Percentiles rank a stretch among this genome's conserved stretches.
phyloP scores from a whole-genome alignment of 2,113 vertebrate genomes.

The Axis porcinus region DNA sequence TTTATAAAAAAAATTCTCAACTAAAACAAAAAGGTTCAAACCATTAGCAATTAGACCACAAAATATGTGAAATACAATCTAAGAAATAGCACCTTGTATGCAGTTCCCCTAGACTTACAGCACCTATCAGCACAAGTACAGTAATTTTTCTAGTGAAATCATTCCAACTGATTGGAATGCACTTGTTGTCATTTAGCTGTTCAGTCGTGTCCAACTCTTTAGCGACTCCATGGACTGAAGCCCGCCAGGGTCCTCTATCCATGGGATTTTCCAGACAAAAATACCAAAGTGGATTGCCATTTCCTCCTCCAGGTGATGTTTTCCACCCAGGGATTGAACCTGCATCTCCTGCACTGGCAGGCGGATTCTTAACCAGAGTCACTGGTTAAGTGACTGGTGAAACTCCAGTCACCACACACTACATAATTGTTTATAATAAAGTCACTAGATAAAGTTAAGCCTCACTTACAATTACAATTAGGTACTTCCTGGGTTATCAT shows the following conservation, averaged over 20 bases:
- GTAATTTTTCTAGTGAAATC: background rate
- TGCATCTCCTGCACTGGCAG: background rate
- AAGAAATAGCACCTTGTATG: background rate
- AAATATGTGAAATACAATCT: background rate
- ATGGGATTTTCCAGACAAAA: background rate
- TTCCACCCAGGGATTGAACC: background rate
- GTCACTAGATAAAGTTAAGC: background rate
- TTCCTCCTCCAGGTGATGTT: background rate
- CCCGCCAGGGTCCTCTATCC: background rate
- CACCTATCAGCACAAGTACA: background rate
- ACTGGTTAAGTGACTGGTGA: background rate
- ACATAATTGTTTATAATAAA: background rate
- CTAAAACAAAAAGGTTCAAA: constrained; percentile 31
- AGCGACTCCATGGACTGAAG: background rate
- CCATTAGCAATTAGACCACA: background rate
- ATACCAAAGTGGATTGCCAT: background rate
- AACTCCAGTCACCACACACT: background rate
- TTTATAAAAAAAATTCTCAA: background rate
- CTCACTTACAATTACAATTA: constrained; percentile 35
- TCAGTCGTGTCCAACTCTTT: background rate
- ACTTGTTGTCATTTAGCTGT: background rate
- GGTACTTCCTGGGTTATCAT: background rate
- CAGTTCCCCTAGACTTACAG: background rate
- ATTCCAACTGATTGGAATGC: background rate
- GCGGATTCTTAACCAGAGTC: background rate